Evolutionary conservation across 2,797 vertebrate species (phyloP), one percentile per base, ranked within the genome.

Genomic region (Gymnothorax javanicus): DNA sequence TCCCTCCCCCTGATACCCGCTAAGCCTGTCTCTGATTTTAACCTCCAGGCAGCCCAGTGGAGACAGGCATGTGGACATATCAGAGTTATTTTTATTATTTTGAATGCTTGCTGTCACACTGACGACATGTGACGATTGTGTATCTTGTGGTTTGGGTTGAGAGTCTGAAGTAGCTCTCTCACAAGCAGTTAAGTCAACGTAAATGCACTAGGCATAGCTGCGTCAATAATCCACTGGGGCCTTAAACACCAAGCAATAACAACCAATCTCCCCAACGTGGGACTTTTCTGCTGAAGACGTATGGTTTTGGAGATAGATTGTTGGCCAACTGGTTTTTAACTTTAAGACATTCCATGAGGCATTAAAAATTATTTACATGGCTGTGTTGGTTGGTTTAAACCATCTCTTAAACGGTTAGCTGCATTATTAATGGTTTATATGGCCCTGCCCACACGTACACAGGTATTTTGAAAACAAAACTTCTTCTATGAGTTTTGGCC

Each of bases 21-120:
- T 54, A 87, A 79, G 50, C 73, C 77, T 52, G 58, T 69, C 50
- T 59, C 85, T 73, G 54, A 79, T 67, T 33, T 79, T 82, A 79
- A 82, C 59, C 60, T 54, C 52, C 59, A 43, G 77, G 11, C 33
- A 57, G 75, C 13, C 33, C 50, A n/a, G 17, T 6, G 25, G 43
- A 81, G 52, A 56, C 50, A 56, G 52, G 77, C 50, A 56, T 56
- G 77, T 81, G 77, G 23, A 81, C 77, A 81, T 23, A 17, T 81
- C 52, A 0, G 25, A 23, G 52, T 54, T 56, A 81, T 81, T 81
- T 81, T 81, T 81, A 52, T 56, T 81, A 23, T 54, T 81, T 81
- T 56, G 77, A 81, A 54, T 81, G 77, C 77, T n/a, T 23, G 77
- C 20, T 23, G 52, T n/a, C 50, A 81, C 23, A 4, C 20, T 56